These are phyloP conservation scores for Trimorus sp. DNA, from an alignment of 2,888 invertebrate species.

Conservation along the genomic window DNA sequence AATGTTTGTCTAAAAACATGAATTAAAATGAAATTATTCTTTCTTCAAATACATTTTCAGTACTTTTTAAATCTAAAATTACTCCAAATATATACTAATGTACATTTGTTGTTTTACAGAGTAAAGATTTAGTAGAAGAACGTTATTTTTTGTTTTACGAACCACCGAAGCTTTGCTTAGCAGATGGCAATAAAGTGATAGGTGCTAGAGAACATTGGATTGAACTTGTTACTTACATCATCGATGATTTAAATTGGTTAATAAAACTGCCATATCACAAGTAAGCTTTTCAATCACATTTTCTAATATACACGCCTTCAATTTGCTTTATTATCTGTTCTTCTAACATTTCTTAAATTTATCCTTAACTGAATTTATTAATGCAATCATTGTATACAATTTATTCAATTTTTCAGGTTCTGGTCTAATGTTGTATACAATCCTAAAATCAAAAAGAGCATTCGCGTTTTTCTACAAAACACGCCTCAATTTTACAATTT, in stretches of 20 bases:
- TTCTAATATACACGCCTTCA: no score
- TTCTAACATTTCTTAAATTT: no score
- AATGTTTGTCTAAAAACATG: no score
- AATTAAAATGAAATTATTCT: neutral
- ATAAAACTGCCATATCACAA: conserved; percentile 86
- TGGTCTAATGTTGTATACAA: conserved; percentile 89
- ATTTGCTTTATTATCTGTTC: no score
- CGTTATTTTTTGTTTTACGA: conserved; percentile 84
- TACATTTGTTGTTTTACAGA: conserved; percentile 79
- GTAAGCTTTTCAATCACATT: conserved; percentile 77
- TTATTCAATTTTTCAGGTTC: conserved; percentile 82
- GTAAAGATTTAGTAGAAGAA: conserved; percentile 83
- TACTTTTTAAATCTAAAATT: no score
- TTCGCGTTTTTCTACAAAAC: conserved; percentile 89
- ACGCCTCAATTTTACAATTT: conserved; percentile 87
- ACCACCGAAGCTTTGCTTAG: conserved; percentile 82
- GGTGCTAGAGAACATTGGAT: conserved; percentile 87
- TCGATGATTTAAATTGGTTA: conserved; percentile 87
- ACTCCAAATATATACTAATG: neutral
- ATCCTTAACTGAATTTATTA: conserved; percentile 64
- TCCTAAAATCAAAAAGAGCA: conserved; percentile 84
- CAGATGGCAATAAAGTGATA: conserved; percentile 82
- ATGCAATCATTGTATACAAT: conserved; percentile 2
- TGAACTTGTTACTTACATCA: conserved; percentile 84
- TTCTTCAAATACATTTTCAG: neutral